These are phyloP conservation scores for Paraplagusia blochii DNA, from an alignment of 2,113 vertebrate genomes.

Conservation along the genomic window DNA sequence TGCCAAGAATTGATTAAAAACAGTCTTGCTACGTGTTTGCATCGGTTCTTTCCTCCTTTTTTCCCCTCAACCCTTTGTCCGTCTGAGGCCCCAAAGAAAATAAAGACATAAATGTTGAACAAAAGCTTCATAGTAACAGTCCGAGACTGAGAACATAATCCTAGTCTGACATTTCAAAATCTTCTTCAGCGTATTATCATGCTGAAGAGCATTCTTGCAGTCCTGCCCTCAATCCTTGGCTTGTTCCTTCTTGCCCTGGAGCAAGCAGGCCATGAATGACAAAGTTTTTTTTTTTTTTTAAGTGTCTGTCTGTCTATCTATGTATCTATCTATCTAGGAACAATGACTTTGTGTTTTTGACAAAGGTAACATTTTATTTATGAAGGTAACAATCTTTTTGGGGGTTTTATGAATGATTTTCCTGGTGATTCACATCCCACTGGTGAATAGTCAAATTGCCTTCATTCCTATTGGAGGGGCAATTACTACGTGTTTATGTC, in stretches of 20 bases:
- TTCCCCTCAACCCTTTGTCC: slow-evolving; percentile 28
- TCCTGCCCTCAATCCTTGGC: slow-evolving; percentile 53
- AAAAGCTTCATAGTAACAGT: background rate
- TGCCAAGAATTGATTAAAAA: slow-evolving; percentile 62
- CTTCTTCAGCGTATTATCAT: slow-evolving; percentile 47
- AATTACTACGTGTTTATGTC: too few relatives aligned
- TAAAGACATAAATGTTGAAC: background rate
- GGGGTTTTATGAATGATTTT: too few relatives aligned
- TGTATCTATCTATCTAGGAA: too few relatives aligned
- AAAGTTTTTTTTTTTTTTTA: slow-evolving; percentile 9
- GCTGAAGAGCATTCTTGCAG: slow-evolving; percentile 54
- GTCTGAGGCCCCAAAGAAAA: slow-evolving; percentile 2
- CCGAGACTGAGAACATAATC: slow-evolving; percentile 27
- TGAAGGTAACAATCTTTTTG: too few relatives aligned
- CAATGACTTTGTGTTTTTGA: too few relatives aligned
- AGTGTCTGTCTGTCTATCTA: too few relatives aligned
- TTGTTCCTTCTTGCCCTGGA: slow-evolving; percentile 73
- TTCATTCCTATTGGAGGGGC: too few relatives aligned
- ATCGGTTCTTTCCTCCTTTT: slow-evolving; percentile 7
- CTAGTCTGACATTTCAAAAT: slow-evolving; percentile 32
- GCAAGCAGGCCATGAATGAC: slow-evolving; percentile 46
- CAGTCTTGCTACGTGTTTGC: slow-evolving; percentile 55
- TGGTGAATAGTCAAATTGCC: too few relatives aligned
- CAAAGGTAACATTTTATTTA: too few relatives aligned
- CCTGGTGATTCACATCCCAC: too few relatives aligned